These are phyloP conservation scores for Solenodon paradoxus DNA, from an alignment of 2,113 vertebrate genomes.

Conservation along the genomic window DNA sequence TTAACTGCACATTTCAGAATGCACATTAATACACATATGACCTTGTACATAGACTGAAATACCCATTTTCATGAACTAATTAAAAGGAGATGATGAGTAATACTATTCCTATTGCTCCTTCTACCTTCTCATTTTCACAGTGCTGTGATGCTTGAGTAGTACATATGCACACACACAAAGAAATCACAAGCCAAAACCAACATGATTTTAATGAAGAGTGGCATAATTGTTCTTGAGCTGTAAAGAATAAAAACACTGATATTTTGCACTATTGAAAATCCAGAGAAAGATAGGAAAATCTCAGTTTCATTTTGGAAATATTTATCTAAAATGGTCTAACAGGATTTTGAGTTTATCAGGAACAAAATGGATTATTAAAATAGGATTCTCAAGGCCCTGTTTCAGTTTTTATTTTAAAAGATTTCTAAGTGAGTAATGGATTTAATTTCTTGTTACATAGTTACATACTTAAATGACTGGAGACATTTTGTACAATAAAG, in stretches of 20 bases:
- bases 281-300: background rate
- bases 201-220: constrained; percentile 3
- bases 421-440: background rate
- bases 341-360: background rate
- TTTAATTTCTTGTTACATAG: background rate
- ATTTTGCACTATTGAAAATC: background rate
- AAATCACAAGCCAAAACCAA: constrained; percentile 16
- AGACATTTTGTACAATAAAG: background rate
- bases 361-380: background rate
- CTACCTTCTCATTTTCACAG: background rate
- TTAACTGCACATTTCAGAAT: background rate
- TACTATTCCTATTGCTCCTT: constrained; percentile 36
- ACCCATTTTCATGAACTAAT: constrained; percentile 61
- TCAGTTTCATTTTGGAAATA: background rate
- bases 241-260: background rate
- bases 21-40: background rate
- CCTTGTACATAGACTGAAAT: constrained; percentile 55
- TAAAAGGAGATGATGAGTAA: constrained; percentile 52
- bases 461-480: background rate
- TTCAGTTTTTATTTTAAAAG: background rate
- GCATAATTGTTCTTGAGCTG: background rate
- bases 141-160: background rate
- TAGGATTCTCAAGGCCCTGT: background rate
- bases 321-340: background rate
- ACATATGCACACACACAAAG: constrained; percentile 32